Conservation (phyloP, 2,113 vertebrate genomes). For the Syngnathoides biaculeatus region DNA sequence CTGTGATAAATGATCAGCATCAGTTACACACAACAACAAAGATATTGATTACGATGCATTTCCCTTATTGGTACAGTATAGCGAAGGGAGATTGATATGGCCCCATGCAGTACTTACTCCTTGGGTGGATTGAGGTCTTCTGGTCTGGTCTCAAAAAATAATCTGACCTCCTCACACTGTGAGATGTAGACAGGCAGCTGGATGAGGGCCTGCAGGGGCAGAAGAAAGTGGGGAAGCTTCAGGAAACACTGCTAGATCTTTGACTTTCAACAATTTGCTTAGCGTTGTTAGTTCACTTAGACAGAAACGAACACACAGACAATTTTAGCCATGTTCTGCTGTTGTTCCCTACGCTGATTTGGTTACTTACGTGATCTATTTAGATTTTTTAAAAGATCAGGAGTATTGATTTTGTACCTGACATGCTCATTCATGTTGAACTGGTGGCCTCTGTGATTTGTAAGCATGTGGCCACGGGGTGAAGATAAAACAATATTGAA, state of each 20-base stretch:
- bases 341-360: too few relatives aligned
- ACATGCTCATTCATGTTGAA: too few relatives aligned
- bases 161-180: constrained; percentile 93
- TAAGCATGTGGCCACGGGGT: too few relatives aligned
- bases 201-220: constrained; percentile 84
- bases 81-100: constrained; percentile 9
- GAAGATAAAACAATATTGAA: too few relatives aligned
- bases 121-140: constrained; percentile 93
- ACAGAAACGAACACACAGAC: not conserved
- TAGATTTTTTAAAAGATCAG: too few relatives aligned
- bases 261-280: not conserved
- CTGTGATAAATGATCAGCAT: not conserved
- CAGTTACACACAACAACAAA: not conserved
- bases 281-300: not conserved
- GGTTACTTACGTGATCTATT: too few relatives aligned
- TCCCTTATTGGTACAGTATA: not conserved
- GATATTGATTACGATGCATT: not conserved
- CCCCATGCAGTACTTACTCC: constrained; percentile 74
- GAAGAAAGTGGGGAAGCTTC: constrained; percentile 7
- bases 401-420: too few relatives aligned
- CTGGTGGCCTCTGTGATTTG: too few relatives aligned
- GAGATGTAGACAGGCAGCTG: constrained; percentile 96
- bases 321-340: not conserved
- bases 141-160: constrained; percentile 95
- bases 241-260: not conserved